Evolutionary conservation across 2,888 invertebrate genomes (phyloP), one percentile per base, ranked within the genome.

Genomic region (Catocala sponsa): DNA sequence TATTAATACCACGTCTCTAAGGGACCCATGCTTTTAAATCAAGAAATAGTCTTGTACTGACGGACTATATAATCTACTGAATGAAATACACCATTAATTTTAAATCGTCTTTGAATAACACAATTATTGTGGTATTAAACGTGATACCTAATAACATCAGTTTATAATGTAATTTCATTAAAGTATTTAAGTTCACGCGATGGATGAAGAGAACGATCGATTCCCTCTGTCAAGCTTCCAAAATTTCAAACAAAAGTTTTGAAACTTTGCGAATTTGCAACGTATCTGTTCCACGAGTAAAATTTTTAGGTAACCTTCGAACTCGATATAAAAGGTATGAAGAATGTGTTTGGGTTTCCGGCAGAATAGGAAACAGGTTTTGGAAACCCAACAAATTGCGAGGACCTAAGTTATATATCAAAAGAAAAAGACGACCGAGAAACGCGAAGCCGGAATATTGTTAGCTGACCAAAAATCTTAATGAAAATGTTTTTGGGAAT

Each of bases 281-380:
- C 72, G 74, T 71, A 76, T 72, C 66, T 69, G 59, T 67, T 63
- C 62, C 12, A n/a, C 35, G 54, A 65, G 62, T 41, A 67, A 75
- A 80, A 68, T 78, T 83, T 78, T 68, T 74, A 70, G 81, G 78
- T 74, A 80, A 77, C 73, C 67, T 72, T 70, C 72, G 62, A 82
- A 85, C 73, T 85, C 74, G 11, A 53, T 63, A 64, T 72, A 76
- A 78, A 78, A 78, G 63, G 62, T 70, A 73, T 60, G 65, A 70
- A 73, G 70, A 76, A 75, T 70, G 62, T 75, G 63, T 80, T 76
- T 65, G 25, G 62, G 64, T 65, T 65, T 56, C 54, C 58, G 55
- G 55, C 15, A 47, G 70, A 72, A 70, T 70, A 66, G 52, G 53
- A 59, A 63, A 59, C 51, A 66, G 52, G 25, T 25, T 25, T 25